Base-by-base conservation (phyloP, 2,113 vertebrate species). In the Gavialis gangeticus region DNA sequence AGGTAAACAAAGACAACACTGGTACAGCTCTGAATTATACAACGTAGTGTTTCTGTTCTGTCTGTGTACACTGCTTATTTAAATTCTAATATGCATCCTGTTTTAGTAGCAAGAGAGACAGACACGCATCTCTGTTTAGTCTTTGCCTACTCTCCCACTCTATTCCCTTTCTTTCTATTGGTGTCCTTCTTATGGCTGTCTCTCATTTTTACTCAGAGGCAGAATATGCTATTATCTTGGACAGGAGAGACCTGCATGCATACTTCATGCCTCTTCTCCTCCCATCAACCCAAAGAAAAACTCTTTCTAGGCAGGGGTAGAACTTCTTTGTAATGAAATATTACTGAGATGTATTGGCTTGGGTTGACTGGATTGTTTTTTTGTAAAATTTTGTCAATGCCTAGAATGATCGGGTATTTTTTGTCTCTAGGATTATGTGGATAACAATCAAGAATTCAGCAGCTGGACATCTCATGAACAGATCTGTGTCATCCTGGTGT, bases 1-100 rank as follows among this genome's bases (percentile, higher is more conserved):
- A 93, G 46, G 83, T 0, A 5, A 62, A 67, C 27, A 5, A 91
- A 85, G 94, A 77, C 62, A 95, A 90, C 69, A 92, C 3, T 78
- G 14, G 63, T 27, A 91, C 3, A 88, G 56, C 19, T 89, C n/a
- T 66, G 76, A 79, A 12, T 71, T 76, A 34, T 62, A 81, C 84
- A 66, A 69, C 17, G 87, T 22, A 90, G 37, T 37, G 83, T 21
- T 55, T 62, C 66, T 54, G 28, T 87, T 92, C 34, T 83, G 82
- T 28, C 71, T 78, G 25, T 73, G 88, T 91, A 91, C 12, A 69
- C 17, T 37, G 24, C 14, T 34, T 84, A 69, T 84, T 75, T 46
- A 73, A 91, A 92, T 93, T 34, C 67, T 79, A 94, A 83, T 34
- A 54, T 25, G 56, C 56, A 75, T 18, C 13, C 11, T 22, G 64